These are phyloP conservation scores for Stenolophus ochropezus DNA, from an alignment of 2,888 invertebrate species.

Conservation along the genomic window DNA sequence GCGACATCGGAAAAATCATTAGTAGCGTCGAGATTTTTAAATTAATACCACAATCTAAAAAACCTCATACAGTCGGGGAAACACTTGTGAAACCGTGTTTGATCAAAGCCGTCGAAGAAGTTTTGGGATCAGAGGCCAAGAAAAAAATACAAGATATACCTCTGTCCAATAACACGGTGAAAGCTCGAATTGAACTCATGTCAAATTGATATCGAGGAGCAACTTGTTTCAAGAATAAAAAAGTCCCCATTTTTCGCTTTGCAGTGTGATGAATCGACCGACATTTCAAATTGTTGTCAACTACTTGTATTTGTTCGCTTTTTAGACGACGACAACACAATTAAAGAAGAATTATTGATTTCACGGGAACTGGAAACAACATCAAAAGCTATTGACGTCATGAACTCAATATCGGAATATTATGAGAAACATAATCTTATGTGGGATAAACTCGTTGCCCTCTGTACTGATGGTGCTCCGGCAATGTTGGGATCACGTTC, in stretches of 20 bases:
- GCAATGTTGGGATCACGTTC: too few relatives aligned
- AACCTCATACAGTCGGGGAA: constrained; percentile 61
- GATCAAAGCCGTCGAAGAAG: constrained; percentile 56
- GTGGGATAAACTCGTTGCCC: too few relatives aligned
- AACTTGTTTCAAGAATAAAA: constrained; percentile 19
- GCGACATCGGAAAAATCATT: too few relatives aligned
- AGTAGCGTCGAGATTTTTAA: constrained; percentile 61
- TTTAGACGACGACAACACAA: too few relatives aligned
- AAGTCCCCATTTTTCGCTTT: not conserved
- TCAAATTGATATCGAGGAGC: constrained; percentile 62
- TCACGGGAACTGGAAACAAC: too few relatives aligned
- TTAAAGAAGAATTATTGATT: too few relatives aligned
- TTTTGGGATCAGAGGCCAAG: constrained; percentile 53
- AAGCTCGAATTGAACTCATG: constrained; percentile 61
- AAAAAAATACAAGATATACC: constrained; percentile 61
- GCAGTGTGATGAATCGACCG: not conserved
- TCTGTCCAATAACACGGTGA: constrained; percentile 62
- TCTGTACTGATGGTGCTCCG: too few relatives aligned
- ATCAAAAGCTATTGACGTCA: too few relatives aligned
- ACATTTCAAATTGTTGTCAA: too few relatives aligned
- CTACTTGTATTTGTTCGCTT: too few relatives aligned
- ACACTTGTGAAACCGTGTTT: constrained; percentile 60
- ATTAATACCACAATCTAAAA: constrained; percentile 62
- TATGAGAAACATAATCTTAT: too few relatives aligned
- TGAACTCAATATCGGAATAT: too few relatives aligned